Evolutionary conservation across 2,797 vertebrate genomes (phyloP), one percentile per base, ranked within the genome.

Genomic region (Halcyon leucocephala): DNA sequence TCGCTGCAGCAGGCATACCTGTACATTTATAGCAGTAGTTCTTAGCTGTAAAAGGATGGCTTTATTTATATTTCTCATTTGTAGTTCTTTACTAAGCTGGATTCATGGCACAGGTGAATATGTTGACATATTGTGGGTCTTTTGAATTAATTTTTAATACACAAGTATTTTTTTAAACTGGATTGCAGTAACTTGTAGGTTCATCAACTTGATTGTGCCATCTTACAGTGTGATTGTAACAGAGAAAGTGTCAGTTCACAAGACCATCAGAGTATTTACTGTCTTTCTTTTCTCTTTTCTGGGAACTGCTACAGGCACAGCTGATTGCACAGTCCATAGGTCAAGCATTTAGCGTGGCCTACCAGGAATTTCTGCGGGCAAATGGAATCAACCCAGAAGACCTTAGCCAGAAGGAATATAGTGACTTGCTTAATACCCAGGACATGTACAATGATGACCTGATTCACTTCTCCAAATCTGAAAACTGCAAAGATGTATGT

Each of bases 401-500:
- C 94, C 98, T 99, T 82, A 99, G 99, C 98, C 99, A 99, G 97
- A 99, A 99, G 97, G 99, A 99, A 83, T 99, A 99, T 74, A 99
- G 99, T 6, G 99, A 99, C 97, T 98, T 99, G 90, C 99, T 99
- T 84, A 99, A 99, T 96, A 99, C 99, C 76, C 99, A 99, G 94
- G 99, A 99, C 97, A 99, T 99, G 99, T 99, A 99, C 98, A 99
- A 99, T 10, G 99, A 99, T 28, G 99, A 99, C 97, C 98, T 99
- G 90, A 98, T 99, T 96, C 99, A 99, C 97, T 99, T 99, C 96
- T 99, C 99, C 92, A 99, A 99, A 96, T 99, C 99, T 8, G 99
- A 99, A 97, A 99, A 99, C 98, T 99, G 99, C 98, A 99, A 99
- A 98, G 99, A 99, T 49, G 99, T 99, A 97, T 73, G 99, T 94